phyloP scores from a whole-genome alignment of 2,888 invertebrate genomes.

The Melangyna quadrimaculata region DNA sequence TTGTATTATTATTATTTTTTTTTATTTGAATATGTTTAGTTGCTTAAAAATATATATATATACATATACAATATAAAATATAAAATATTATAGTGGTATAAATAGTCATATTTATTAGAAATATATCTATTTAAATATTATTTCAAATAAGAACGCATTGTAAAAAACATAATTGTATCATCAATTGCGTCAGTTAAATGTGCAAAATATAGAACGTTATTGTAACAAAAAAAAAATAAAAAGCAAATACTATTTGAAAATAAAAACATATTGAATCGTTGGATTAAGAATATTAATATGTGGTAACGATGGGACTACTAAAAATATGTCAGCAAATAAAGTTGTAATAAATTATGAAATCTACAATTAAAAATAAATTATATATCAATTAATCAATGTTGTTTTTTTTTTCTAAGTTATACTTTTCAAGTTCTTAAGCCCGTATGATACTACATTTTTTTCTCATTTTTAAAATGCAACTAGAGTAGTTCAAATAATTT shows the following conservation, averaged over 20 bases:
- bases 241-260: background rate
- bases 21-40: constrained; percentile 35
- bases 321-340: constrained; percentile 48
- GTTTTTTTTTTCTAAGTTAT: background rate
- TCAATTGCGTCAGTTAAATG: constrained; percentile 31
- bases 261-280: constrained; percentile 10
- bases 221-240: constrained; percentile 39
- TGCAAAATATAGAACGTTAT: constrained; percentile 35
- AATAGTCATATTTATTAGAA: constrained; percentile 71
- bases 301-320: constrained; percentile 58
- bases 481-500: too few relatives aligned
- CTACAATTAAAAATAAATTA: constrained; percentile 66
- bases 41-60: background rate
- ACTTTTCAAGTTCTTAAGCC: too few relatives aligned
- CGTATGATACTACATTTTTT: too few relatives aligned
- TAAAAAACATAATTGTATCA: constrained; percentile 14
- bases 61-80: background rate
- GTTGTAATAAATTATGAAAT: constrained; percentile 68
- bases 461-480: too few relatives aligned
- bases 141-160: constrained; percentile 26
- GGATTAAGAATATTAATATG: constrained; percentile 23
- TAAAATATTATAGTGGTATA: constrained; percentile 55
- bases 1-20: background rate
- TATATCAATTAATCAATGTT: constrained; percentile 32
- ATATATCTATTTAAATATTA: constrained; percentile 49